phyloP scores from a whole-genome alignment of 2,113 vertebrate species.

The Crotalus viridis region DNA sequence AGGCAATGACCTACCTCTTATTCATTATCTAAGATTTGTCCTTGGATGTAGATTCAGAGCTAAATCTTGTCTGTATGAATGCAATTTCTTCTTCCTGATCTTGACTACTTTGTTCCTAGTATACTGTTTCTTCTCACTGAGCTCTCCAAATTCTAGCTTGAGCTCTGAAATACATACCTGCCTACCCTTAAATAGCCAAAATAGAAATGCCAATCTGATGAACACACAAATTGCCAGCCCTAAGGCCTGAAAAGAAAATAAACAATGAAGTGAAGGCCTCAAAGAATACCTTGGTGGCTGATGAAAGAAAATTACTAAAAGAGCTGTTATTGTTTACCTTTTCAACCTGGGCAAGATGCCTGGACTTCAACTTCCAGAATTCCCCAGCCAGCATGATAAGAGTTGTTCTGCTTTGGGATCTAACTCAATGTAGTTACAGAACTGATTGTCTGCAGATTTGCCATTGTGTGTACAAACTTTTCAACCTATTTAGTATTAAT shows the following conservation, averaged over 20 bases:
- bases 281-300: background rate
- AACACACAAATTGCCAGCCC: background rate
- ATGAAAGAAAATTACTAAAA: background rate
- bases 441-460: background rate
- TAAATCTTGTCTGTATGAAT: background rate
- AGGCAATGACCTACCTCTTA: background rate
- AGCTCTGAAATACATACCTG: background rate
- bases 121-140: background rate
- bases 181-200: background rate
- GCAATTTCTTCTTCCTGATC: background rate
- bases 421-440: background rate
- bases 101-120: background rate
- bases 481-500: background rate
- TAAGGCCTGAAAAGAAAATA: background rate
- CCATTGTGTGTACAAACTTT: background rate
- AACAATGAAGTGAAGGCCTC: background rate
- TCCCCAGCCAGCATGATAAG: background rate
- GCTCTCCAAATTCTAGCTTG: background rate
- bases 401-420: background rate
- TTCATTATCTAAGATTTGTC: background rate
- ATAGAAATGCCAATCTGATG: background rate
- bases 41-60: background rate
- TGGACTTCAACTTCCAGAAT: background rate
- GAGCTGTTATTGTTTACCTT: background rate
- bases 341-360: background rate